phyloP scores from a whole-genome alignment of 2,888 invertebrate genomes.

The Tachina fera region DNA sequence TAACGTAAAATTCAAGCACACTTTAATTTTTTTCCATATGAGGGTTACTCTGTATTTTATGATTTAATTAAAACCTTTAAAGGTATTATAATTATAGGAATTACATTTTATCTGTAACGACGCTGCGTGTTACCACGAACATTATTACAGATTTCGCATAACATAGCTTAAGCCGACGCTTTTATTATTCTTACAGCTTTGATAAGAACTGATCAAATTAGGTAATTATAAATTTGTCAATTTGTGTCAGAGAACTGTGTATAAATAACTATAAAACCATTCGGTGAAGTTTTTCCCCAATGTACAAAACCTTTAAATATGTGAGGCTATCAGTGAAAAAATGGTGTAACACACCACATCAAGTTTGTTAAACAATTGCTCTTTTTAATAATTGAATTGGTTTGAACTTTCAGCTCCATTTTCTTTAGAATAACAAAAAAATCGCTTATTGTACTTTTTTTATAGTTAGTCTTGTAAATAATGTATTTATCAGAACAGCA shows the following conservation, averaged over 20 bases:
- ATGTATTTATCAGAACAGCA: too few relatives aligned
- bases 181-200: slow-evolving; percentile 80
- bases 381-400: too few relatives aligned
- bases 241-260: slow-evolving; percentile 69
- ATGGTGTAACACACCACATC: too few relatives aligned
- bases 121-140: slow-evolving; percentile 82
- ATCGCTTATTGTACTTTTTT: too few relatives aligned
- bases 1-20: too few relatives aligned
- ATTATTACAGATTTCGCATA: slow-evolving; percentile 79
- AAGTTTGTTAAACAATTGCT: too few relatives aligned
- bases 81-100: not conserved
- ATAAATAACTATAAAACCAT: not conserved
- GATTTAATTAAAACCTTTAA: not conserved
- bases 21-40: too few relatives aligned
- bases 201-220: slow-evolving; percentile 55
- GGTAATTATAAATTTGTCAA: slow-evolving; percentile 42
- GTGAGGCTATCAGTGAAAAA: too few relatives aligned
- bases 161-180: slow-evolving; percentile 82
- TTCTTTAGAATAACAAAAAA: too few relatives aligned
- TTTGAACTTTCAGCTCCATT: too few relatives aligned
- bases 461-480: too few relatives aligned
- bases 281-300: not conserved
- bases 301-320: not conserved
- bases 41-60: too few relatives aligned
- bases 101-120: slow-evolving; percentile 77